phyloP scores from a whole-genome alignment of 2,797 vertebrate species.

The Halcyon smyrnensis region DNA sequence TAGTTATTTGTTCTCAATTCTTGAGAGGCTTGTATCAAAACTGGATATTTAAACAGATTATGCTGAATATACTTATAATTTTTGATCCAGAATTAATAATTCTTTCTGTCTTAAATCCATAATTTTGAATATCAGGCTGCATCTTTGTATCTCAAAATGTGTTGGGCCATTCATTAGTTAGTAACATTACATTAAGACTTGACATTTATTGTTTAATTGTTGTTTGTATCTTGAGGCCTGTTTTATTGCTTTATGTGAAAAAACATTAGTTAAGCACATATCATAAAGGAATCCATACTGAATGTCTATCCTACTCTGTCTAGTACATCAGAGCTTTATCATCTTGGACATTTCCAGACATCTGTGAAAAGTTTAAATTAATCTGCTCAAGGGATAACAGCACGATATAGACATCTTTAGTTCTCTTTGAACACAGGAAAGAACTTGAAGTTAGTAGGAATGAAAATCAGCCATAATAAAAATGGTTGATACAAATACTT shows the following conservation, averaged over 20 bases:
- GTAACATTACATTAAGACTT: neutral
- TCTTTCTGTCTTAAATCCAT: neutral
- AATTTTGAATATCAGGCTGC: neutral
- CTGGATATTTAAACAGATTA: neutral
- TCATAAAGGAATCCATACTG: neutral
- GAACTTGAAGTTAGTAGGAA: neutral
- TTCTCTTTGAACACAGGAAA: neutral
- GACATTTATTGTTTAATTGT: neutral
- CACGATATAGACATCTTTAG: constrained; percentile 3
- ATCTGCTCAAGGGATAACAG: constrained; percentile 17
- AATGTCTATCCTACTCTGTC: neutral
- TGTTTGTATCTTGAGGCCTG: neutral
- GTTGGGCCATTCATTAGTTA: neutral
- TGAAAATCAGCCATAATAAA: neutral
- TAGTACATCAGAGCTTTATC: neutral
- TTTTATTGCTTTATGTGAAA: neutral
- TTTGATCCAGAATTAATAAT: neutral
- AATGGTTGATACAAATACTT: neutral
- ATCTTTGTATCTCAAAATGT: neutral
- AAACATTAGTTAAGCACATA: neutral
- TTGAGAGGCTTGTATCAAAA: neutral
- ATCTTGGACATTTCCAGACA: neutral
- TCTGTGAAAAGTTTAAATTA: constrained; percentile 6
- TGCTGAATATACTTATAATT: neutral
- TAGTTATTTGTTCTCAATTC: neutral